These are phyloP conservation scores for Nomada fabriciana DNA, from an alignment of 2,888 invertebrate species.

Conservation along the genomic window DNA sequence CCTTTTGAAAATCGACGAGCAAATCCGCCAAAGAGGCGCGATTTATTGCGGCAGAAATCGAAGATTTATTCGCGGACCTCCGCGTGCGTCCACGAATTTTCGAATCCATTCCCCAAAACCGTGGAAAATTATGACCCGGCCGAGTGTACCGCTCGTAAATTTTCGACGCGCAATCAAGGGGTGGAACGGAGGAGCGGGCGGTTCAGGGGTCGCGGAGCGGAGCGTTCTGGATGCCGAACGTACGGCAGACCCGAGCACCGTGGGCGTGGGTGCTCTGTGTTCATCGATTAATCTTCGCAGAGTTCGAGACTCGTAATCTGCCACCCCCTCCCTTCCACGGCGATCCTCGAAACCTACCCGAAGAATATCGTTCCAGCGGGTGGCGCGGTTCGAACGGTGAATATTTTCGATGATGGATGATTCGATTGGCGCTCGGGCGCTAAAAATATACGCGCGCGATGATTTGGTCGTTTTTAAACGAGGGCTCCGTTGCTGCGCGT, in stretches of 20 bases:
- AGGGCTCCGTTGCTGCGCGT: too few species aligned
- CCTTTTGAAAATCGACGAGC: background rate
- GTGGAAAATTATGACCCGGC: constrained; percentile 56
- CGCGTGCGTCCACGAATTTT: constrained; percentile 29
- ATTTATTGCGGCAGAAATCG: constrained; percentile 31
- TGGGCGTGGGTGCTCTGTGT: constrained; percentile 15
- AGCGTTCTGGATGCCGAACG: background rate
- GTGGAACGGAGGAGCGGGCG: background rate
- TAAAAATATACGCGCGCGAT: too few species aligned
- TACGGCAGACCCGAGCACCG: background rate
- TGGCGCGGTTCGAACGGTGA: background rate
- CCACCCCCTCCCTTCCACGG: background rate
- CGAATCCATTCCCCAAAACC: constrained; percentile 51
- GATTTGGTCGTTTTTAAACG: too few species aligned
- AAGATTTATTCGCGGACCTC: constrained; percentile 28
- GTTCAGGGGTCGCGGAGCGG: background rate
- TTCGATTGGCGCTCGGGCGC: too few species aligned
- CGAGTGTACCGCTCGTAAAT: constrained; percentile 66
- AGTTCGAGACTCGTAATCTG: constrained; percentile 13
- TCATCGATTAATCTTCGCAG: constrained; percentile 40
- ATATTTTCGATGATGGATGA: background rate
- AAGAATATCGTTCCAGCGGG: background rate
- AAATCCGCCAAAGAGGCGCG: constrained; percentile 20
- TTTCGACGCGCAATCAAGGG: constrained; percentile 39
- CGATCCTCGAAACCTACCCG: background rate